Percentiles rank a stretch among this genome's conserved stretches.
Conservation (phyloP, 2,888 invertebrate genomes). For the Lithophane semibrunnea region DNA sequence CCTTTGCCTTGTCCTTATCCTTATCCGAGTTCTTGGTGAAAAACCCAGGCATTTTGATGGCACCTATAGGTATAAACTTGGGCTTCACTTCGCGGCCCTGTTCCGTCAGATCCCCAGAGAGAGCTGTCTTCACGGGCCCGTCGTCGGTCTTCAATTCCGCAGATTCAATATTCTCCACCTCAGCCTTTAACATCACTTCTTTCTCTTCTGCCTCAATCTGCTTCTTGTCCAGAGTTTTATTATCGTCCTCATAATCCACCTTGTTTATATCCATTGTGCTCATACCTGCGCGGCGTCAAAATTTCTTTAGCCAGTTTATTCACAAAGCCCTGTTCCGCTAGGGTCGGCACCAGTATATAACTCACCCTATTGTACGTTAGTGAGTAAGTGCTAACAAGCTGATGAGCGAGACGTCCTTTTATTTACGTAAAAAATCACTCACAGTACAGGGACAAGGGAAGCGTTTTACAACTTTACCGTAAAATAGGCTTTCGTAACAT, state of each 20-base stretch:
- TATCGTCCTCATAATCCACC: constrained; percentile 82
- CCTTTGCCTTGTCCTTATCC: constrained; percentile 94
- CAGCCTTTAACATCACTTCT: constrained; percentile 91
- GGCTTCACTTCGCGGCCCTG: constrained; percentile 94
- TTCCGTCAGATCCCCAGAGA: constrained; percentile 90
- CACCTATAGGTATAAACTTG: constrained; percentile 96
- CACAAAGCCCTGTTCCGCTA: constrained; percentile 41
- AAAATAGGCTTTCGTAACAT: constrained; percentile 11
- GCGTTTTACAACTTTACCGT: constrained; percentile 25
- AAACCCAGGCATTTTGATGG: constrained; percentile 97
- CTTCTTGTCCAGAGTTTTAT: constrained; percentile 91
- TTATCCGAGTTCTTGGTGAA: constrained; percentile 94
- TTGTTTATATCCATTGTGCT: constrained; percentile 85
- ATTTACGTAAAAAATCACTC: constrained; percentile 38
- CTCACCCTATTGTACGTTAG: not conserved
- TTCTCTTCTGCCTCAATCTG: constrained; percentile 92
- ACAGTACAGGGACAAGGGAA: constrained; percentile 26
- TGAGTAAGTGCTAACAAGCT: constrained; percentile 21
- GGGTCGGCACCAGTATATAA: constrained; percentile 18
- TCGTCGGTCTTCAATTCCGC: constrained; percentile 86
- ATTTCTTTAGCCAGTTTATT: not conserved
- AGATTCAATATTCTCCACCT: constrained; percentile 88
- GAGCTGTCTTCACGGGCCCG: constrained; percentile 87
- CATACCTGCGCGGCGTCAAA: constrained; percentile 70
- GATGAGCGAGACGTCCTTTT: constrained; percentile 8